Conservation (phyloP, 2,797 vertebrate genomes). For the Sebastes paucispinis region DNA sequence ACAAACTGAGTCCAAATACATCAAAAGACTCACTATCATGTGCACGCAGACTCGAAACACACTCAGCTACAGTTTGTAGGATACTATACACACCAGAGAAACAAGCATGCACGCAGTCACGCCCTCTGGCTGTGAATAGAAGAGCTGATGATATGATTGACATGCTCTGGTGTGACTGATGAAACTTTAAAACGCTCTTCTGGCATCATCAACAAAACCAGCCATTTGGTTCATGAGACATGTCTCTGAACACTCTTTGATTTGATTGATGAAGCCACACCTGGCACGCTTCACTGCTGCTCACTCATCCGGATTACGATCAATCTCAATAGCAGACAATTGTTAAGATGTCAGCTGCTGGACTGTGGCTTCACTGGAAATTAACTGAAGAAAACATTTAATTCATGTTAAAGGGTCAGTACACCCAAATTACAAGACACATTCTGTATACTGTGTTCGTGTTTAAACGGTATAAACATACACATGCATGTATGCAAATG, state of each 20-base stretch:
- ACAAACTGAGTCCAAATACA: slow-evolving; percentile 58
- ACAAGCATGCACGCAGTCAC: not conserved
- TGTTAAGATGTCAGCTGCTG: slow-evolving; percentile 29
- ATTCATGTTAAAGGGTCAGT: not conserved
- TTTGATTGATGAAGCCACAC: slow-evolving; percentile 62
- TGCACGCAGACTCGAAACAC: not conserved
- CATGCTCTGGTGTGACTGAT: slow-evolving; percentile 37
- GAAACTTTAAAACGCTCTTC: slow-evolving; percentile 47
- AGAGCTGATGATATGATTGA: slow-evolving; percentile 22
- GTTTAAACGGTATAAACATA: not conserved
- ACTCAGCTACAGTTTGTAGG: not conserved
- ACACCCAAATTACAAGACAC: not conserved
- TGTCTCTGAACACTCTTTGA: slow-evolving; percentile 43
- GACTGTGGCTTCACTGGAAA: not conserved
- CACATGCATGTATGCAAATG: not conserved
- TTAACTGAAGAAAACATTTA: slow-evolving; percentile 1
- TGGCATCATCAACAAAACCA: slow-evolving; percentile 46
- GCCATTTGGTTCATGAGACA: slow-evolving; percentile 41
- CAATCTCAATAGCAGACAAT: slow-evolving; percentile 45
- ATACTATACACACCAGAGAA: not conserved
- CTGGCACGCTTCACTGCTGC: slow-evolving; percentile 31
- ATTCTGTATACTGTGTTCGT: not conserved
- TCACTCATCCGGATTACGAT: slow-evolving; percentile 39
- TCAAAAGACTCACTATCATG: slow-evolving; percentile 44
- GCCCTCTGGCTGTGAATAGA: not conserved